Evolutionary conservation across 2,113 vertebrate species (phyloP), one percentile per base, ranked within the genome.

Genomic region (Charina bottae): DNA sequence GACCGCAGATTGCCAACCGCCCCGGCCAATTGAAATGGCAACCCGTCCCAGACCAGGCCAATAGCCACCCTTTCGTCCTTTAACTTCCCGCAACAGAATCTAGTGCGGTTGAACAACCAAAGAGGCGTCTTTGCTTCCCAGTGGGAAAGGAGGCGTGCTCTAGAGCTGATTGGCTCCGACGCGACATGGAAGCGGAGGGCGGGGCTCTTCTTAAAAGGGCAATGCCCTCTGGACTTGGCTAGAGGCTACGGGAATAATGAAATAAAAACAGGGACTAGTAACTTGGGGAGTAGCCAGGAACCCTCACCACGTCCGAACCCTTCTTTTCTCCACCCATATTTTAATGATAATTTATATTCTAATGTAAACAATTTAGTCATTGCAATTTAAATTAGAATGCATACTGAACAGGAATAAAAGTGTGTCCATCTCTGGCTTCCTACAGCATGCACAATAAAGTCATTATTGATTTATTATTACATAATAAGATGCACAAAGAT

Each of bases 131-230:
- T 33, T 3, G 11, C 78, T 88, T 19, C 85, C 86, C 94, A 72
- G 92, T 37, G 88, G n/a, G 91, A 94, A 93, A 92, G 55, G 12
- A 13, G 1, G n/a, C 0, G 60, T 15, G 49, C 0, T 54, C 91
- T 78, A n/a, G 72, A 42, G 85, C 4, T 87, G 84, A 97, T 97
- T 97, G 97, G 56, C 3, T 1, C 1, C 2, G 42, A 88, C 86
- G 92, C 96, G 33, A 2, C 6, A 2, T 0, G 1, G 28, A 0
- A 0, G 26, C 42, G 17, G 28, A 7, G 55, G 93, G 92, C 26
- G 93, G 78, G 17, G n/a, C 86, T 28, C 1, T 54, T 8, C 90
- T 96, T 97, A 96, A 97, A 96, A 89, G 23, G 55, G 87, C 46
- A 0, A 0, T 1, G 6, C 0, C 28, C 0, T n/a, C 8, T 9